Evolutionary conservation across 2,113 vertebrate species (phyloP), one percentile per base, ranked within the genome.

Genomic region (Chunga burmeisteri): DNA sequence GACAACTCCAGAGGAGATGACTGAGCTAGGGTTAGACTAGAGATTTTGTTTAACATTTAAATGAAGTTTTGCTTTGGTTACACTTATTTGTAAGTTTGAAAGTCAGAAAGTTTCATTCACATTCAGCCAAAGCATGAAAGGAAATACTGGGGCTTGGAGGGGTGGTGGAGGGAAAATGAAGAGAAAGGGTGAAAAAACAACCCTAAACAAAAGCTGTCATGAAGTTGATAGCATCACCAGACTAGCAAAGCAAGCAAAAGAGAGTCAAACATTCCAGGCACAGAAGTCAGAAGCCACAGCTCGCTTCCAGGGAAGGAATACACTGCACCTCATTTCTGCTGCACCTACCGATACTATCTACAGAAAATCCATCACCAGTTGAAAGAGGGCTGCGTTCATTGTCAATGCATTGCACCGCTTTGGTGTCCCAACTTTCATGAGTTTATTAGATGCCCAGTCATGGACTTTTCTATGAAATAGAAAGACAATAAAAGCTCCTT

Each of bases 71-170:
- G 84, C 63, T 92, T 86, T 52, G 70, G 56, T 63, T 61, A 50
- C 90, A 46, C 93, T 97, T 97, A 94, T 95, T 97, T 97, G 80
- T 56, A 88, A 77, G 81, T 78, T 86, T 93, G 38, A 38, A 38
- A 97, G 94, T 68, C 78, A 81, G 85, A 92, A 77, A 55, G 44
- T 95, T 97, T 93, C 85, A 87, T 96, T 97, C 96, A 90, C 90
- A 90, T 98, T 94, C 96, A 91, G 73, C 78, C 91, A 93, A 97
- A 97, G 79, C 80, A 86, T 89, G 89, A 97, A 93, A 91, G 47
- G 93, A 96, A 98, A 96, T 89, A 86, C 80, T 59, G 66, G 70
- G 16, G 7, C 36, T 71, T 84, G 55, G 7, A 6, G 42, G 23
- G 8, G 10, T 7, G 7, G 29, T 29, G 29, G 16, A 63, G 4